These are phyloP conservation scores for Cyprinella venusta DNA, from an alignment of 2,797 vertebrate species.

Conservation along the genomic window DNA sequence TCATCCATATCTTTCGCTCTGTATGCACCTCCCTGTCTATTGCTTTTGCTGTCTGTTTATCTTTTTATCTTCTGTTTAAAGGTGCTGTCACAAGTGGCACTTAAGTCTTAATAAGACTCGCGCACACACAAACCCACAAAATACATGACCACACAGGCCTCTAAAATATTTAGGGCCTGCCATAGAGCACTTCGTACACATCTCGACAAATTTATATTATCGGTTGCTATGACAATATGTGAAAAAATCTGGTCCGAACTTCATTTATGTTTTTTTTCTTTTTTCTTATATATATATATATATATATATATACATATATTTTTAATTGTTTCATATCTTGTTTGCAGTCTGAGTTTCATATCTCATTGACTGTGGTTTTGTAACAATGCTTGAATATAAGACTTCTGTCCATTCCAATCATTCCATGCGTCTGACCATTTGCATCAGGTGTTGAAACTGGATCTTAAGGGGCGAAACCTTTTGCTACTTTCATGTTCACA, in stretches of 20 bases:
- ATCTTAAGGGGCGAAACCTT: constrained; percentile 69
- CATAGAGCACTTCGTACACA: constrained; percentile 55
- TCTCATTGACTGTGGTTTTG: constrained; percentile 67
- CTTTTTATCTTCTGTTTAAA: constrained; percentile 44
- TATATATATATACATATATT: constrained; percentile 24
- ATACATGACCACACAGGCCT: constrained; percentile 40
- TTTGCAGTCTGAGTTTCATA: constrained; percentile 67
- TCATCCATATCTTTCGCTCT: constrained; percentile 57
- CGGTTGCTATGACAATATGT: constrained; percentile 60
- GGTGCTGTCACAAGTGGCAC: constrained; percentile 68
- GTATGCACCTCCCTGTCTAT: constrained; percentile 57
- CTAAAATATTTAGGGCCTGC: constrained; percentile 31
- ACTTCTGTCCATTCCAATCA: constrained; percentile 77
- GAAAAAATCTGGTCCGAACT: constrained; percentile 44
- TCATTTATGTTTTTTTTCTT: constrained; percentile 41
- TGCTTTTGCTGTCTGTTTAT: constrained; percentile 61
- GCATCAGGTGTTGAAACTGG: constrained; percentile 75
- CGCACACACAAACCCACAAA: constrained; percentile 60
- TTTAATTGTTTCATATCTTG: constrained; percentile 29
- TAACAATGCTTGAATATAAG: constrained; percentile 68
- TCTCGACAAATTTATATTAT: constrained; percentile 47
- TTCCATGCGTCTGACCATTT: constrained; percentile 64
- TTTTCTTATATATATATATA: constrained; percentile 12
- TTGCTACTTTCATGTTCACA: constrained; percentile 61
- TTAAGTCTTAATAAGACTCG: constrained; percentile 67